Percentiles rank a stretch among this genome's conserved stretches.
phyloP scores from a whole-genome alignment of 2,113 vertebrate genomes.

The Crotophaga sulcirostris region DNA sequence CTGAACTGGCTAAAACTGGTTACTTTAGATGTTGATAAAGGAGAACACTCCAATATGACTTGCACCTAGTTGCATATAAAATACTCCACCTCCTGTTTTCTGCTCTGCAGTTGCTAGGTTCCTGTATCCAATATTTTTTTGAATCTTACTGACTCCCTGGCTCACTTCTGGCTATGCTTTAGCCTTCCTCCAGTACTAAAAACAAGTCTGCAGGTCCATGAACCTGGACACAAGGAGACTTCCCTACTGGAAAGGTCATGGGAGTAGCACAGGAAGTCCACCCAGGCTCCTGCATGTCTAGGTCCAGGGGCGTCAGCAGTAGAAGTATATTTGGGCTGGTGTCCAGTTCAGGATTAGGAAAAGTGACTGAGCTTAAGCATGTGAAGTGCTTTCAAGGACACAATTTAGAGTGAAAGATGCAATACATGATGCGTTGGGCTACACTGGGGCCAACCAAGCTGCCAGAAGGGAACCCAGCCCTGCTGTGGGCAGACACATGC shows the following conservation, averaged over 20 bases:
- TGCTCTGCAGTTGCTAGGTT: not conserved
- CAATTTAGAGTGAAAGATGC: not conserved
- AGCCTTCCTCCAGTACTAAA: not conserved
- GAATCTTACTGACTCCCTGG: not conserved
- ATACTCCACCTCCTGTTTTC: not conserved
- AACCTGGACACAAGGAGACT: not conserved
- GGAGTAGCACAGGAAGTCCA: not conserved
- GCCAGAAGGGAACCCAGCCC: not conserved
- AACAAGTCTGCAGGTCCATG: not conserved
- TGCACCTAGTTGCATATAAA: not conserved
- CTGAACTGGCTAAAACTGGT: not conserved
- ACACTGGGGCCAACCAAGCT: not conserved
- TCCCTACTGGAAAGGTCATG: not conserved
- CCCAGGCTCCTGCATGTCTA: not conserved
- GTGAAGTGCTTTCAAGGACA: not conserved
- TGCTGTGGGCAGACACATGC: rapidly evolving
- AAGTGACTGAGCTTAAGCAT: not conserved
- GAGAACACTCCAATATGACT: not conserved
- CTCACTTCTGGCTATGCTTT: not conserved
- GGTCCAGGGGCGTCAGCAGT: not conserved
- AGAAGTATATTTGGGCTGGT: not conserved
- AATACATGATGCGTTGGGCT: not conserved
- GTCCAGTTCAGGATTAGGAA: not conserved
- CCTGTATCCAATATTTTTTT: not conserved
- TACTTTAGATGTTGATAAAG: not conserved